A percentile compares a stretch with the other conserved stretches of the same genome.
Conservation (phyloP, 2,113 vertebrate species). For the Donacobius atricapilla region DNA sequence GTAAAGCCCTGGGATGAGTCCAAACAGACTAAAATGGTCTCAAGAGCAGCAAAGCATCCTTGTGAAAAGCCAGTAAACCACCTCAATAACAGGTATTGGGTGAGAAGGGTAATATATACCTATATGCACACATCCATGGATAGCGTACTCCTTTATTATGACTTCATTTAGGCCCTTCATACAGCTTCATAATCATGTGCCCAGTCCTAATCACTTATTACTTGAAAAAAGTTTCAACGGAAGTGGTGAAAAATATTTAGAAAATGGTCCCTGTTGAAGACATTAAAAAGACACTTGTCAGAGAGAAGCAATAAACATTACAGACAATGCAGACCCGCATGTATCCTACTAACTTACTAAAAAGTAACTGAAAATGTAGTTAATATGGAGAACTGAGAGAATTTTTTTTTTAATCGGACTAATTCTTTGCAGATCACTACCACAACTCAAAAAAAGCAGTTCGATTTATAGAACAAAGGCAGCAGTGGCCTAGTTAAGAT, state of each 20-base stretch:
- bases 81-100: background rate
- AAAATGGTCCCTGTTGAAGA: background rate
- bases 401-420: background rate
- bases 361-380: background rate
- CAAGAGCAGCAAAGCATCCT: background rate
- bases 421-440: background rate
- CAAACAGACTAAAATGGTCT: background rate
- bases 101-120: background rate
- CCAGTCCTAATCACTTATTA: background rate
- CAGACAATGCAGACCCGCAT: background rate
- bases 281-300: background rate
- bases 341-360: background rate
- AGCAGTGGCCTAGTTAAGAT: background rate
- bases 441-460: background rate
- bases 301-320: background rate
- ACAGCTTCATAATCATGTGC: background rate
- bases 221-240: background rate
- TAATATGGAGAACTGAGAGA: background rate
- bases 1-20: background rate
- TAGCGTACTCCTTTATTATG: background rate
- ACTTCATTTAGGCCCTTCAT: background rate
- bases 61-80: background rate
- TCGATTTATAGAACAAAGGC: background rate
- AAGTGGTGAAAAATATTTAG: background rate
- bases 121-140: background rate